Base-by-base conservation (phyloP, 2,797 vertebrate genomes). In the Odontamblyopus lacepedii region DNA sequence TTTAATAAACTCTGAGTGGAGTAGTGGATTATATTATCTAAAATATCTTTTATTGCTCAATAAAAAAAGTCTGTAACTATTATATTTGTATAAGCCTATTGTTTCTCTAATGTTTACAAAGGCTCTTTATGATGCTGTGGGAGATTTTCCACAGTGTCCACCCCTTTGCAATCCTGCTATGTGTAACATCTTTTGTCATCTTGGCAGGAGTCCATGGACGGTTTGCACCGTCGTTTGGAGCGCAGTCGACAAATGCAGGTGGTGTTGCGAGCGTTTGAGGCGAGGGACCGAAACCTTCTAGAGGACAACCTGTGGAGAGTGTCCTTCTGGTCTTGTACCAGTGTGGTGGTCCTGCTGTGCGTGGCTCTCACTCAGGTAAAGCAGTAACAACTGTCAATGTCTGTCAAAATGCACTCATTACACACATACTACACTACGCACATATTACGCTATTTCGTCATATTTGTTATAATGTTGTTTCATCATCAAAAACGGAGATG, bases 281-380 rank as follows among this genome's bases (percentile, higher is more conserved):
- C 96, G 0, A 93, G 96, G 0, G 96, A 97, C 83, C 90, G 96
- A 4, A 96, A 96, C 84, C 93, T 98, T 16, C 94, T 95, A 80
- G 96, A 97, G 59, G 93, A 95, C 79, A 98, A 97, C 87, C 87
- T 96, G 44, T 95, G 94, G 85, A 91, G 94, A 35, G 96, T 98
- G 32, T 96, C 95, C 5, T 96, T 97, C 88, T 97, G 96, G 96
- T 98, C 96, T 0, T 96, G 94, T 0, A 86, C 94, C 53, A 95
- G 94, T 0, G 70, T 97, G 77, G 88, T 93, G n/a, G 93, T 95
- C 79, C 92, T 98, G 93, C 78, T 97, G 70, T 73, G 94, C 2
- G 96, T 97, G 79, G 95, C 95, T 0, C 63, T 96, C 4, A 93
- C 95, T 1, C 96, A 98, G 91, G 96, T 97, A 83, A 69, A 30